Conservation (phyloP, 2,888 invertebrate species). For the Diarsia dahlii region DNA sequence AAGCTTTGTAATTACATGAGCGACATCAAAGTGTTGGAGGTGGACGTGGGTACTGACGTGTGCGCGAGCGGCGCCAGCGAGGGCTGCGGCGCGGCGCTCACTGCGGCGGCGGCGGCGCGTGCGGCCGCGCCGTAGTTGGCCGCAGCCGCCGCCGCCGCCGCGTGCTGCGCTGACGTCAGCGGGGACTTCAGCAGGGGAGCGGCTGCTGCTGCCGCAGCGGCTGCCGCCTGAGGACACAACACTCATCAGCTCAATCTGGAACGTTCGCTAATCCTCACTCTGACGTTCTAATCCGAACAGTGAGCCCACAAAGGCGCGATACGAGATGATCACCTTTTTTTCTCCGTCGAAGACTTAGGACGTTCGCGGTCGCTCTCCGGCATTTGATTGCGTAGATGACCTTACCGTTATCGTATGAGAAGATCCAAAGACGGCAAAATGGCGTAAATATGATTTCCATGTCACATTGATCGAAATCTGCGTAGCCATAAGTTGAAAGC, state of each 20-base stretch:
- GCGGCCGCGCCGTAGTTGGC: constrained; percentile 97
- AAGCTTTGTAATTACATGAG: constrained; percentile 53
- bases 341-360: constrained; percentile 22
- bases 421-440: constrained; percentile 37
- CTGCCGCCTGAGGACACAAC: constrained; percentile 87
- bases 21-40: constrained; percentile 60
- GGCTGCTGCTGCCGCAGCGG: constrained; percentile 94
- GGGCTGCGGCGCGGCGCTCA: constrained; percentile 92
- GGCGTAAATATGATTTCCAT: constrained; percentile 20
- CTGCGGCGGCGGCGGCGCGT: constrained; percentile 94
- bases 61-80: constrained; percentile 83
- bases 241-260: constrained; percentile 7
- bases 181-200: constrained; percentile 96
- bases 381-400: constrained; percentile 18
- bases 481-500: constrained; percentile 75
- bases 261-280: neutral
- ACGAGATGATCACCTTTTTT: constrained; percentile 23
- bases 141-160: constrained; percentile 96
- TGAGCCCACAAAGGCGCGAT: constrained; percentile 82
- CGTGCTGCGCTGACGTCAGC: constrained; percentile 96
- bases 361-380: constrained; percentile 21
- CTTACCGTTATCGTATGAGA: constrained; percentile 57
- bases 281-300: constrained; percentile 71
- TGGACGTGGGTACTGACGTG: constrained; percentile 75
- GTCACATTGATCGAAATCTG: constrained; percentile 48